Percentiles rank a stretch among this genome's conserved stretches.
Evolutionary conservation across 1,140 invertebrate genomes (phyloP).

Genomic region (Ceratoteleas bidentatus): DNA sequence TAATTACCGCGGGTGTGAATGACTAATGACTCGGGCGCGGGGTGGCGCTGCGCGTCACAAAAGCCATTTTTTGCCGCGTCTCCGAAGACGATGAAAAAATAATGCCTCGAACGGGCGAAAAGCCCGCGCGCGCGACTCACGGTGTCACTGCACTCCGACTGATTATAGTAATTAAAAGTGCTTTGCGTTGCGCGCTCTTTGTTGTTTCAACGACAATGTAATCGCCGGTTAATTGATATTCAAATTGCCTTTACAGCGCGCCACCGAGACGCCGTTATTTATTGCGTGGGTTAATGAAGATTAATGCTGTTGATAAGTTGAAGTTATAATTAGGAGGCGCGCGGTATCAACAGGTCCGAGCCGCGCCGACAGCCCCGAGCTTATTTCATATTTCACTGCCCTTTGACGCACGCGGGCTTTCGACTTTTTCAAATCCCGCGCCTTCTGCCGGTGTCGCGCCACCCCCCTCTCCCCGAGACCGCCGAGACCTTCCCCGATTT

Average conservation of each 20-base stretch:
- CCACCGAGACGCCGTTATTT: conserved; percentile 50
- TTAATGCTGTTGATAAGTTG: conserved; percentile 60
- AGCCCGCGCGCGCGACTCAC: conserved; percentile 58
- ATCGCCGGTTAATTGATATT: conserved; percentile 56
- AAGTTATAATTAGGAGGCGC: conserved; percentile 50
- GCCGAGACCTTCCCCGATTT: neutral
- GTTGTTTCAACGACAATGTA: conserved; percentile 52
- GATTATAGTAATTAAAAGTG: conserved; percentile 65
- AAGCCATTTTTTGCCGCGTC: conserved; percentile 54
- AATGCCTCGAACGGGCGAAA: conserved; percentile 44
- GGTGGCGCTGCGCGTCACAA: conserved; percentile 60
- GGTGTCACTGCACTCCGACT: conserved; percentile 49
- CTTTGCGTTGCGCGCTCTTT: conserved; percentile 35
- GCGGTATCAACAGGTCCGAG: conserved; percentile 55
- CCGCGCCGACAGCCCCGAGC: neutral
- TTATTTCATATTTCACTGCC: conserved; percentile 30
- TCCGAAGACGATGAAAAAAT: conserved; percentile 62
- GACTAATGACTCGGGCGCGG: conserved; percentile 63
- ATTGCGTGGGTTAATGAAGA: conserved; percentile 55
- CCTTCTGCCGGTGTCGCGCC: no score
- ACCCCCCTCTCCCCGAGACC: no score
- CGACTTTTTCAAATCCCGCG: neutral
- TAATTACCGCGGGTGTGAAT: conserved; percentile 68
- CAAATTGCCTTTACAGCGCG: conserved; percentile 33
- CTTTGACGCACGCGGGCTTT: neutral